phyloP scores from a whole-genome alignment of 2,888 invertebrate species.

The Dasysyrphus tricinctus region DNA sequence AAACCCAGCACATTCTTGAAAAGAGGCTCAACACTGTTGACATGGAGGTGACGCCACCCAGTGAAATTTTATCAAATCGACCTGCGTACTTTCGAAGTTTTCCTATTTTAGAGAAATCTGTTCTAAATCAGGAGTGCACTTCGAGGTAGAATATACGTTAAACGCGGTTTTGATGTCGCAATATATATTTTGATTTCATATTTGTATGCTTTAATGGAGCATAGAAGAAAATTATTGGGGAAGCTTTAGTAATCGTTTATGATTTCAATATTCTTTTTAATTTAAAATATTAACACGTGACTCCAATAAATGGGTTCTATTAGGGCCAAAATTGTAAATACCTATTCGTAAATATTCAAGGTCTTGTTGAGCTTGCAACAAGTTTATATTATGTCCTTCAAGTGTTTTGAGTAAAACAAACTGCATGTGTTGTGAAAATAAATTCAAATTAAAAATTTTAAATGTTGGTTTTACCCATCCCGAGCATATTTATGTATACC shows the following conservation, averaged over 20 bases:
- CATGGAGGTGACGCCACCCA: conserved; percentile 92
- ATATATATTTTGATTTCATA: conserved; percentile 32
- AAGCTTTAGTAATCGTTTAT: conserved; percentile 47
- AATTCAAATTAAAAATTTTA: conserved; percentile 53
- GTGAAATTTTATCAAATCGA: conserved; percentile 90
- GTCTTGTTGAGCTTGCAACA: conserved; percentile 49
- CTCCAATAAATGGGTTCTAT: conserved; percentile 32
- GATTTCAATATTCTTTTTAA: background rate
- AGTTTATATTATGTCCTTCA: conserved; percentile 56
- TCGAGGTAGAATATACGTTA: conserved; percentile 85
- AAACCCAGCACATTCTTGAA: conserved; percentile 87
- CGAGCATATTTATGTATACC: conserved; percentile 34
- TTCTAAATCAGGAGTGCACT: conserved; percentile 90
- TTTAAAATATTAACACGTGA: conserved; percentile 19
- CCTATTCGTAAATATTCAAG: conserved; percentile 25
- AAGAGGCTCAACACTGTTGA: conserved; percentile 89
- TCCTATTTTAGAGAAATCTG: conserved; percentile 91
- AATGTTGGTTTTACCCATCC: conserved; percentile 50
- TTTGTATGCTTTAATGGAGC: conserved; percentile 29
- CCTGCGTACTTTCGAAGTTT: conserved; percentile 91
- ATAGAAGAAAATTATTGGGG: conserved; percentile 2
- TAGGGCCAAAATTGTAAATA: conserved; percentile 33
- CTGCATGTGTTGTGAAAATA: conserved; percentile 69
- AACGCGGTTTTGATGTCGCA: conserved; percentile 27
- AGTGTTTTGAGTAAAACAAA: conserved; percentile 34